A percentile compares a stretch with the other conserved stretches of the same genome.
Conservation (phyloP, 2,113 vertebrate genomes). For the Tichodroma muraria region DNA sequence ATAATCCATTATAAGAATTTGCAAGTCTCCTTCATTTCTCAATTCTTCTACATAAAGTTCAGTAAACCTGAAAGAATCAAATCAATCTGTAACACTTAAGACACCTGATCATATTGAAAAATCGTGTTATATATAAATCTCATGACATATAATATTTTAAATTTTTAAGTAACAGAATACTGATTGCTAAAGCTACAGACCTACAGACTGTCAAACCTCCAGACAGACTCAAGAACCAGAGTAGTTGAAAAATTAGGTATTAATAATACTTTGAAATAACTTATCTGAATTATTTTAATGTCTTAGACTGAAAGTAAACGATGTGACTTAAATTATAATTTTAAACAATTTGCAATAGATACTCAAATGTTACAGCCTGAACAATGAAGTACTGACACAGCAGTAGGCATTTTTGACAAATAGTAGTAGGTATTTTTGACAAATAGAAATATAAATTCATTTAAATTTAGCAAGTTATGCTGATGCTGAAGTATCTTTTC, state of each 20-base stretch:
- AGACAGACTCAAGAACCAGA: not conserved
- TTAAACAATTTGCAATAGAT: not conserved
- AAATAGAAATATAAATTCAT: not conserved
- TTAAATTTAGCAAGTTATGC: not conserved
- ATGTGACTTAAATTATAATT: not conserved
- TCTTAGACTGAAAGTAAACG: not conserved
- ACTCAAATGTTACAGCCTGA: not conserved
- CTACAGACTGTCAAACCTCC: not conserved
- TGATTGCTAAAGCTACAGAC: not conserved
- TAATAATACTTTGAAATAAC: not conserved
- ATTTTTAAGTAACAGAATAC: not conserved
- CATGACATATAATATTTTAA: not conserved
- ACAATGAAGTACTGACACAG: not conserved
- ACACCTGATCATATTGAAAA: not conserved
- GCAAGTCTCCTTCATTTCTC: conserved; percentile 86
- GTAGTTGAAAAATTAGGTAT: not conserved
- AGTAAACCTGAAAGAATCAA: conserved; percentile 80
- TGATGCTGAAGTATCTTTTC: not conserved
- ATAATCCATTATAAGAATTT: conserved; percentile 88
- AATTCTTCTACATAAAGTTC: conserved; percentile 95
- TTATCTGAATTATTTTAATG: not conserved
- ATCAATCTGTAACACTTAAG: not conserved
- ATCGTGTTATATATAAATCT: not conserved
- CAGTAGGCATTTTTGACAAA: not conserved
- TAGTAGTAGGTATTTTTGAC: not conserved